Conservation (phyloP, 2,797 vertebrate genomes). For the Ambastaia sidthimunki region DNA sequence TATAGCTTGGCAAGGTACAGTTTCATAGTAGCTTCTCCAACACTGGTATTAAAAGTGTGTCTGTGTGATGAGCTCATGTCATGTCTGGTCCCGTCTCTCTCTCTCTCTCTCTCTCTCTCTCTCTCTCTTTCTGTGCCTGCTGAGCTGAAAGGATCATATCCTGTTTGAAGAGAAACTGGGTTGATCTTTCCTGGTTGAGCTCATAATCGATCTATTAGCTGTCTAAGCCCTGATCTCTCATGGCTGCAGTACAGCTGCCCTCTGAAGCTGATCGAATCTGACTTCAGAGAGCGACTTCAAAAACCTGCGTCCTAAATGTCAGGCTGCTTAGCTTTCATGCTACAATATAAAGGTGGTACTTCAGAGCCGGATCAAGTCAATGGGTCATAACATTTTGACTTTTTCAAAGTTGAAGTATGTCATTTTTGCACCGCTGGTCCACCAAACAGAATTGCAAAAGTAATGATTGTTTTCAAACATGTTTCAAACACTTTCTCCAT, state of each 20-base stretch:
- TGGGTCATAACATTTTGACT: neutral
- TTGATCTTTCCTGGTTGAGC: constrained; percentile 25
- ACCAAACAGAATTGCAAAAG: neutral
- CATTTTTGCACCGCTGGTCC: neutral
- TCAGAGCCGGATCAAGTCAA: constrained; percentile 1
- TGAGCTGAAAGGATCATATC: constrained; percentile 18
- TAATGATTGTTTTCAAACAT: neutral
- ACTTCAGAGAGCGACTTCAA: constrained; percentile 24
- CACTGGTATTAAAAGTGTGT: no score
- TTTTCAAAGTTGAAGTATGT: no score
- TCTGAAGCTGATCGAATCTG: constrained; percentile 21
- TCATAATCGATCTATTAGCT: constrained; percentile 29
- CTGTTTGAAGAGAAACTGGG: constrained; percentile 29
- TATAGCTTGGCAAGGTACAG: no score
- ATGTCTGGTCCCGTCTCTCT: neutral
- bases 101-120: neutral
- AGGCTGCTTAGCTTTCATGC: constrained; percentile 4
- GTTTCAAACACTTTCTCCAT: neutral
- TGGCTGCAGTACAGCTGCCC: constrained; percentile 37
- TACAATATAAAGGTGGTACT: constrained; percentile 27
- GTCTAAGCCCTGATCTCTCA: constrained; percentile 16
- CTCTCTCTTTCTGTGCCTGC: constrained; percentile 9
- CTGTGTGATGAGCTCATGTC: neutral
- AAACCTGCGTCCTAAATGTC: constrained; percentile 33
- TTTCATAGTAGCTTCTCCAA: no score